phyloP scores from a whole-genome alignment of 2,113 vertebrate species.

The Anoplopoma fimbria region DNA sequence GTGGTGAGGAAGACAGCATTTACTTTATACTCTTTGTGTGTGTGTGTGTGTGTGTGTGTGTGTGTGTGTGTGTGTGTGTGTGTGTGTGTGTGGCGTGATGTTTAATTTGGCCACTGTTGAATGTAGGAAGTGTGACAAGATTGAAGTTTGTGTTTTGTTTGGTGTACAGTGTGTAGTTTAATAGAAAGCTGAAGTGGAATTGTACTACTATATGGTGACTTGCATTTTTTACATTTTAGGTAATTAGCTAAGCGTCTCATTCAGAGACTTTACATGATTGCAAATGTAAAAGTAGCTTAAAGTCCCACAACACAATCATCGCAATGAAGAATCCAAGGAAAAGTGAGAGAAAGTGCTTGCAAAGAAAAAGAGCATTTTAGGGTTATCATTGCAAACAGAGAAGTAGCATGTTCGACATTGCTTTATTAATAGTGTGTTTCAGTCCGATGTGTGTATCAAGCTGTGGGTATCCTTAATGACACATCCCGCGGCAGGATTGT shows the following conservation, averaged over 20 bases:
- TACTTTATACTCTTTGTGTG: not conserved
- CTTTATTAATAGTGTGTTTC: too few relatives aligned
- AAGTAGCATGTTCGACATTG: not conserved
- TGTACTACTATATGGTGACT: not conserved
- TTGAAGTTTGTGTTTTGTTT: not conserved
- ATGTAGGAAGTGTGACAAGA: not conserved
- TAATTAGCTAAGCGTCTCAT: not conserved
- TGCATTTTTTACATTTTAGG: not conserved
- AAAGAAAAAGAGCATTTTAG: not conserved
- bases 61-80: slow-evolving; percentile 1
- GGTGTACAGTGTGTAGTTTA: not conserved
- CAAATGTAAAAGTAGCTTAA: not conserved
- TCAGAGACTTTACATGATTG: not conserved
- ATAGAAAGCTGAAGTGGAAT: not conserved
- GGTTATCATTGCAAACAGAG: not conserved
- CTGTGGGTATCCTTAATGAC: not conserved
- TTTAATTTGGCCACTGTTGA: not conserved
- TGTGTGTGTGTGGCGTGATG: not conserved
- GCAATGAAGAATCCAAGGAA: not conserved
- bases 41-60: not conserved
- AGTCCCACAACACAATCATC: not conserved
- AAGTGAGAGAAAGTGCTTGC: not conserved
- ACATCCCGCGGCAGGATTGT: not conserved
- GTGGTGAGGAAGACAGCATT: slow-evolving; percentile 82
- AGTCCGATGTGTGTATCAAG: not conserved